Conservation (phyloP, 1,140 invertebrate species). For the Oryzaephilus surinamensis region DNA sequence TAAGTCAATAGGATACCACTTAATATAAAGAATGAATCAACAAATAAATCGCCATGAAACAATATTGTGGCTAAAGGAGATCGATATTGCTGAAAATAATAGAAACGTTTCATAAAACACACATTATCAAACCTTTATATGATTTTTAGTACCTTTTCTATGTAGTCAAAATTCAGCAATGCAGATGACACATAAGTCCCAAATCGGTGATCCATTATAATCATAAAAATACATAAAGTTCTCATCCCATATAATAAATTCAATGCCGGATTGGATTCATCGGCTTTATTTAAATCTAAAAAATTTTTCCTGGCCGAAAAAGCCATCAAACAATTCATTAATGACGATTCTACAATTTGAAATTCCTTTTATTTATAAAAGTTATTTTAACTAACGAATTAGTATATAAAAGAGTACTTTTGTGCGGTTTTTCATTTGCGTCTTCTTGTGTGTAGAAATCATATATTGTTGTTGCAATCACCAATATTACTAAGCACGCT, state of each 20-base stretch:
- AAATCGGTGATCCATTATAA: constrained; percentile 41
- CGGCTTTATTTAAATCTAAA: constrained; percentile 31
- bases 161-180: constrained; percentile 40
- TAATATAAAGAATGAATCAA: constrained; percentile 53
- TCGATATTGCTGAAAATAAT: constrained; percentile 29
- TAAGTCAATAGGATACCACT: constrained; percentile 47
- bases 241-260: constrained; percentile 42
- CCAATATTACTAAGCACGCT: constrained; percentile 18
- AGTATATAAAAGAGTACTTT: constrained; percentile 20
- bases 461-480: constrained; percentile 23
- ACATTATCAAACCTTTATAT: no score
- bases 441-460: constrained; percentile 18
- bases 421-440: constrained; percentile 17
- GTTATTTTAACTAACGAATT: not conserved
- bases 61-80: constrained; percentile 33
- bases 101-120: not conserved
- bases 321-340: constrained; percentile 33
- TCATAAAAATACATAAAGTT: constrained; percentile 40
- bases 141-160: constrained; percentile 45
- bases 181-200: constrained; percentile 41
- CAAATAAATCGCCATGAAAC: constrained; percentile 49
- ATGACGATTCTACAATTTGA: constrained; percentile 33
- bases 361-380: constrained; percentile 13
- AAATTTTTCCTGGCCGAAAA: constrained; percentile 41
- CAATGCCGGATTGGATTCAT: constrained; percentile 36